Evolutionary conservation across 2,797 vertebrate species (phyloP).

Genomic region (Remorina albescens): DNA sequence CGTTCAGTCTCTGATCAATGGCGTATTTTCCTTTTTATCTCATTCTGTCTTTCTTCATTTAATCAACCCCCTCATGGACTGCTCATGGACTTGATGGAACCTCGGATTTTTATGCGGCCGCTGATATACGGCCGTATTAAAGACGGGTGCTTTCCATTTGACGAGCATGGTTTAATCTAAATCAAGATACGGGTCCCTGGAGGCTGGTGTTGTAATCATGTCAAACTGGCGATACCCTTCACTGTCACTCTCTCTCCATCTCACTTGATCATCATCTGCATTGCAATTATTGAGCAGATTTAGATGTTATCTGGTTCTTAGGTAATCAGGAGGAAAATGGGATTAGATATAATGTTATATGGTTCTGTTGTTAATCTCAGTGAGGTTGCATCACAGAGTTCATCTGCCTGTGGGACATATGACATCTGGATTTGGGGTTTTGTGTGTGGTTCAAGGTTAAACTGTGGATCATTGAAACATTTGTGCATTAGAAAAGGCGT

Average conservation of each 20-base stretch:
- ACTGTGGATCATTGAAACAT: conserved; percentile 8
- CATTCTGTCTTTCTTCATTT: conserved; percentile 52
- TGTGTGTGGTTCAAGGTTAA: conserved; percentile 58
- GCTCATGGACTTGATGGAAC: conserved; percentile 64
- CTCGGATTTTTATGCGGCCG: conserved; percentile 53
- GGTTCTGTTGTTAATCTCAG: conserved; percentile 58
- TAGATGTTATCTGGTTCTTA: conserved; percentile 70
- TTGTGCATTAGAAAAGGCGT: not conserved
- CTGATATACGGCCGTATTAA: conserved; percentile 77
- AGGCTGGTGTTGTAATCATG: conserved; percentile 76
- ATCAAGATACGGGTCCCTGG: conserved; percentile 76
- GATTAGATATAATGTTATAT: conserved; percentile 65
- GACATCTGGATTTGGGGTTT: conserved; percentile 50
- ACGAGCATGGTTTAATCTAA: conserved; percentile 80
- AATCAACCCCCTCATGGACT: conserved; percentile 51
- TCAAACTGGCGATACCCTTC: conserved; percentile 67
- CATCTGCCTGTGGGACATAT: conserved; percentile 36
- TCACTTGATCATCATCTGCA: conserved; percentile 76
- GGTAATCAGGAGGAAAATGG: conserved; percentile 71
- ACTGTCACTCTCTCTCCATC: conserved; percentile 69
- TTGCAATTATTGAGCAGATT: conserved; percentile 79
- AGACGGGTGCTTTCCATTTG: conserved; percentile 73
- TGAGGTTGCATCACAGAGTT: conserved; percentile 45
- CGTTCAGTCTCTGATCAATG: conserved; percentile 30
- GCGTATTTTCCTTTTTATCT: conserved; percentile 16